These are phyloP conservation scores for Trissolcus japonicus DNA, from an alignment of 2,888 invertebrate genomes.

Conservation along the genomic window DNA sequence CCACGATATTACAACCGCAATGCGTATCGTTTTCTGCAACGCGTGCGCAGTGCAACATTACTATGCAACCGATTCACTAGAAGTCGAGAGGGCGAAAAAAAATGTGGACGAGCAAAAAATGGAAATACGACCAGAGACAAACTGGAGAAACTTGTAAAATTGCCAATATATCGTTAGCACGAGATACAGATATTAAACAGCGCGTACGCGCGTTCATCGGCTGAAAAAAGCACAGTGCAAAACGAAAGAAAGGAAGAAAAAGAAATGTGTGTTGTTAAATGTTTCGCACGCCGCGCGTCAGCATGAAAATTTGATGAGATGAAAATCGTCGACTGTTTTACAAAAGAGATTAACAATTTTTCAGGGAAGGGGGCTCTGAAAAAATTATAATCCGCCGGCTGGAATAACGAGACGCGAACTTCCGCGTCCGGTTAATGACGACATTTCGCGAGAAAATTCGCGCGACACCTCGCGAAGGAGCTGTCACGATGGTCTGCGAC, in stretches of 20 bases:
- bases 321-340: constrained; percentile 8
- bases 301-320: constrained; percentile 16
- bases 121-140: constrained; percentile 43
- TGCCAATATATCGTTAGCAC: constrained; percentile 69
- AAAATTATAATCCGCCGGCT: background rate
- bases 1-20: constrained; percentile 73
- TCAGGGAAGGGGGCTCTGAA: background rate
- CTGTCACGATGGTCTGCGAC: constrained; percentile 46
- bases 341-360: constrained; percentile 17
- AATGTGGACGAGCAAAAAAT: constrained; percentile 15
- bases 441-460: constrained; percentile 19
- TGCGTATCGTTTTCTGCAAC: constrained; percentile 68
- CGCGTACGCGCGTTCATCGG: constrained; percentile 40
- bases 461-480: constrained; percentile 11
- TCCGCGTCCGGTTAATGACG: constrained; percentile 24
- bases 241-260: constrained; percentile 1
- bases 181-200: constrained; percentile 66
- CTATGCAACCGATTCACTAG: constrained; percentile 63
- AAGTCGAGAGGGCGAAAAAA: constrained; percentile 25
- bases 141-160: constrained; percentile 63
- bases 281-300: constrained; percentile 5
- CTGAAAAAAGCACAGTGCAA: background rate
- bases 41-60: constrained; percentile 66
- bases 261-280: constrained; percentile 19
- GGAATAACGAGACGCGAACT: background rate